Evolutionary conservation across 2,888 invertebrate genomes (phyloP).

Genomic region (Silvanus unidentatus): DNA sequence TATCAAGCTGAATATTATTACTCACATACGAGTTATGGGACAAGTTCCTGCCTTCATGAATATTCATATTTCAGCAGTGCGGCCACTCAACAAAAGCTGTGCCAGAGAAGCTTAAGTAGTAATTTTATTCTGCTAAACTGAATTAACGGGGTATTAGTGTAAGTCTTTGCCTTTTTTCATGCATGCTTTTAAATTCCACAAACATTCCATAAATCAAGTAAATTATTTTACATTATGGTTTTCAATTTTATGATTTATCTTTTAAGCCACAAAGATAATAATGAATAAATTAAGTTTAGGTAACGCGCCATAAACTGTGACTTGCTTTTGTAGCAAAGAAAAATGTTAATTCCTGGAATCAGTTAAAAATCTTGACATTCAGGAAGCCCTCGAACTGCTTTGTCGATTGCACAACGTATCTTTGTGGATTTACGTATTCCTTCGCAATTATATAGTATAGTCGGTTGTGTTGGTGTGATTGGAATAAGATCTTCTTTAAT

Average conservation of each 20-base stretch:
- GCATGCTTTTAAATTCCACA: background rate
- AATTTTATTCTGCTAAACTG: conserved; percentile 31
- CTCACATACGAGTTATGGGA: conserved; percentile 24
- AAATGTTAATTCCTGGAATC: too few species aligned
- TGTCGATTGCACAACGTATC: too few species aligned
- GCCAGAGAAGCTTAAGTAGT: conserved; percentile 32
- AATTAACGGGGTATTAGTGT: conserved; percentile 28
- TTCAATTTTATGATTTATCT: too few species aligned
- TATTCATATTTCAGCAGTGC: conserved; percentile 26
- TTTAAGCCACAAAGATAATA: too few species aligned
- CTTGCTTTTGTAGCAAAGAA: too few species aligned
- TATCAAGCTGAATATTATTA: conserved; percentile 25
- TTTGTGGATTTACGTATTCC: conserved; percentile 18
- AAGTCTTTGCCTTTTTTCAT: conserved; percentile 22
- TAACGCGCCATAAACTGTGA: too few species aligned
- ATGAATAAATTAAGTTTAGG: too few species aligned
- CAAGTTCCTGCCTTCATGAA: conserved; percentile 28
- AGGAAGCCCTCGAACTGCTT: too few species aligned
- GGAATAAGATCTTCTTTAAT: conserved; percentile 23
- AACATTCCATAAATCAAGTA: too few species aligned
- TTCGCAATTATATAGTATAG: conserved; percentile 19
- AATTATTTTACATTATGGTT: too few species aligned
- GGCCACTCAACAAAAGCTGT: conserved; percentile 29
- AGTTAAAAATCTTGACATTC: too few species aligned
- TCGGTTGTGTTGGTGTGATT: conserved; percentile 24